Evolutionary conservation across 1,140 invertebrate genomes (phyloP), one percentile per base, ranked within the genome.

Genomic region (Paramacrobiotus metropolitanus): DNA sequence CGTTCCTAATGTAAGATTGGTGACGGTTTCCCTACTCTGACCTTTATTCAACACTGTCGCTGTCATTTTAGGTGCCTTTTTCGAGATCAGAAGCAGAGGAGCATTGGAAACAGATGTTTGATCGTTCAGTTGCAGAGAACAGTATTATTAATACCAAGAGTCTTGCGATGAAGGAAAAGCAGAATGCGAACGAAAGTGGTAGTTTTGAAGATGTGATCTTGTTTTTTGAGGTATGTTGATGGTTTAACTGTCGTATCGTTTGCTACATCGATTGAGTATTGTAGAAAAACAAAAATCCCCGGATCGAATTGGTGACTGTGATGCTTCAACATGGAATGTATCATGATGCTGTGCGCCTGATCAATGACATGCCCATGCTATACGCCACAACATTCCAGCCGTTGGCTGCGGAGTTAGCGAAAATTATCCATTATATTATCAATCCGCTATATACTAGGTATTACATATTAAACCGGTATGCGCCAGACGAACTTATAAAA

Each of bases 381-480:
- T 55, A 55, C 24, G 48, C 48, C 15, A 20, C 48, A 24, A 55
- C 48, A 55, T 55, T 55, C 48, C 15, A 55, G 28, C 48, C 48
- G 28, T 24, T 55, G 48, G 48, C 48, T 15, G 4, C 28, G 48
- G 48, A 55, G 28, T 20, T 55, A 4, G 15, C 48, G 15, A 15
- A 28, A 61, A 78, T 96, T 65, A 76, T 96, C 45, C 85, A 93
- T 71, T 78, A 81, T 44, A 75, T 88, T 2, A 82, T 98, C 60
- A 87, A 95, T 69, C 83, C 86, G 4, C 71, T 96, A 20, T 97
- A 96, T 72, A 79, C 80, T 70, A 82, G 79, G 82, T 88, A 71
- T 70, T 74, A 68, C 3, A 21, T 30, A 15, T 55, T 20, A 55
- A 20, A 20, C 24, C 15, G 48, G 15, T 24, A 20, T 55, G 15